Base-by-base conservation (phyloP, 2,113 vertebrate genomes). In the Turnix velox region DNA sequence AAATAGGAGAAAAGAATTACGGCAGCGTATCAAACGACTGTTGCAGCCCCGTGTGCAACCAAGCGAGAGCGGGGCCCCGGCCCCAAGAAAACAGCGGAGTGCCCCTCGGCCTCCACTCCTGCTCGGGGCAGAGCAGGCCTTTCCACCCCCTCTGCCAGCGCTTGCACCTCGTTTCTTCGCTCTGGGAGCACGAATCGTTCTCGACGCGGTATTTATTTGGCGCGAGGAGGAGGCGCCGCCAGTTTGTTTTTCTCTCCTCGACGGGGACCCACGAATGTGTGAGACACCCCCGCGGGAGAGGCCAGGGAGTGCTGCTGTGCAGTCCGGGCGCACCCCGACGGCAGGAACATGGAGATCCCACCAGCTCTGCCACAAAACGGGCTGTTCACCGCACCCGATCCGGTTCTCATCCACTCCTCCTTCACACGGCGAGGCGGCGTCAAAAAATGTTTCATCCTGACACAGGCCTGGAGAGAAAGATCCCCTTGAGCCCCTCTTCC, bases 1-100 rank as follows among this genome's bases (percentile, higher is more conserved):
- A 96, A 96, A 97, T 96, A 97, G 18, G 95, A 97, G 97, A 96
- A 96, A 95, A 95, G 96, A 97, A 96, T 98, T 97, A 97, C 83
- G 57, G 92, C 89, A 11, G 93, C 96, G 62, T 97, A 97, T 96
- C 96, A 97, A 96, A 96, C 92, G 88, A 84, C 91, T 81, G 92
- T 95, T 97, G 97, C 95, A 80, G 89, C 96, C 87, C 87, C 10
- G 73, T 92, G 97, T 94, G 90, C 97, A 97, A 73, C 94, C 94
- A 90, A 96, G 95, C 94, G 96, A 92, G 93, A 93, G 22, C 40
- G 62, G 89, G 93, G 73, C 51, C 88, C 37, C 15, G 45, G 22
- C 73, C 71, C 68, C 49, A 65, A 77, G 65, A 89, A 87, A 92
- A 73, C 94, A 43, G 14, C 16, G 1, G 27, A n/a, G 15, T 4